A percentile compares a stretch with the other conserved stretches of the same genome.
phyloP scores from a whole-genome alignment of 2,113 vertebrate genomes.

The Microtus montanus region DNA sequence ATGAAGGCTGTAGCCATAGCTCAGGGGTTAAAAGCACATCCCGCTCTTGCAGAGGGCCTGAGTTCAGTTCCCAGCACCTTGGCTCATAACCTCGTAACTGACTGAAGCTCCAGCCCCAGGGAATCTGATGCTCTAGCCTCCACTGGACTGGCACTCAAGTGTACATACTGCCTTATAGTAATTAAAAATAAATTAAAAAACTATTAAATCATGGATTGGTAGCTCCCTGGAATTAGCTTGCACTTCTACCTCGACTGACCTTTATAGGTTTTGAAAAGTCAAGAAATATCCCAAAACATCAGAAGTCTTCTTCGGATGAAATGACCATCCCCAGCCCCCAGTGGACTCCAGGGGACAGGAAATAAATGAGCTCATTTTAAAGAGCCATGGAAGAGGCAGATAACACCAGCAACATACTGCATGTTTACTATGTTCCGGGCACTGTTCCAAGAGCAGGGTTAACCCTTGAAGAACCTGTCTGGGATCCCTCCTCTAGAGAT shows the following conservation, averaged over 20 bases:
- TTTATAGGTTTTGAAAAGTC: background rate
- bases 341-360: background rate
- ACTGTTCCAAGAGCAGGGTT: background rate
- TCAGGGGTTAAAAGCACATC: background rate
- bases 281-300: constrained; percentile 3
- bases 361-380: constrained; percentile 8
- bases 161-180: background rate
- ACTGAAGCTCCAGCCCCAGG: background rate
- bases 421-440: background rate
- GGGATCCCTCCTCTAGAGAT: background rate
- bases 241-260: background rate
- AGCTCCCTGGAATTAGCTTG: background rate
- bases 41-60: background rate
- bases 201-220: background rate
- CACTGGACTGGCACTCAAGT: background rate
- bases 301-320: background rate
- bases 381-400: background rate
- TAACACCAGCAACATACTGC: background rate
- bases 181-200: background rate
- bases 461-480: background rate
- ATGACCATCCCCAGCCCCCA: background rate
- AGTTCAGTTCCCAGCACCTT: background rate
- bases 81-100: background rate
- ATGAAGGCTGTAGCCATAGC: background rate
- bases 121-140: background rate